Base-by-base conservation (phyloP, 2,797 vertebrate species). In the Phaenicophaeus curvirostris region DNA sequence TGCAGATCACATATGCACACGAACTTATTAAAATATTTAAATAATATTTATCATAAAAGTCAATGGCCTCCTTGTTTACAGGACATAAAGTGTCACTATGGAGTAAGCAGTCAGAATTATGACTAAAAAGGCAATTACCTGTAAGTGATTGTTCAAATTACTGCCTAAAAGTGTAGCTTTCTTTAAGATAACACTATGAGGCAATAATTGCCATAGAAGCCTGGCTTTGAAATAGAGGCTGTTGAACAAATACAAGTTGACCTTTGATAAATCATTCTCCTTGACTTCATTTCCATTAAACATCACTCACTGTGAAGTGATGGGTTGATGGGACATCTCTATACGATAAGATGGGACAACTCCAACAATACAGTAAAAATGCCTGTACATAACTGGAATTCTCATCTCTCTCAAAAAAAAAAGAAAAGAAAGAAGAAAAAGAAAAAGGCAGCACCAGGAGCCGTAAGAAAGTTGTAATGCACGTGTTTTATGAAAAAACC, bases 21-120 rank as follows among this genome's bases (percentile, higher is more conserved):
- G n/a, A 68, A 88, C 33, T 82, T 85, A 86, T 82, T 94, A 86
- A 87, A 94, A 90, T 94, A 79, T 86, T 93, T 86, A 63, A 94
- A 93, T 77, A 62, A 54, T 77, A 89, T 76, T 94, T 78, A 19
- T 54, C 77, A 77, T 81, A 77, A 89, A 89, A 92, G 59, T 77
- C 86, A 82, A 11, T 44, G 31, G 8, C 24, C 37, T 72, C 21
- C 81, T 84, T 96, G 90, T 96, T 96, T 96, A 94, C 48, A 48
- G 74, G 69, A 93, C 68, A 62, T 58, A 25, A 87, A 69, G 15
- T 78, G 48, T 90, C 35, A 7, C 88, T 95, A 91, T 0, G 2
- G 37, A 89, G 28, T 33, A 53, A 15, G 13, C 61, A 39, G 17
- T 44, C 46, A 84, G 63, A 93, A 80, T 91, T 89, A 93, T 2